phyloP scores from a whole-genome alignment of 2,113 vertebrate genomes.

The Ptilorrhoa leucosticta region DNA sequence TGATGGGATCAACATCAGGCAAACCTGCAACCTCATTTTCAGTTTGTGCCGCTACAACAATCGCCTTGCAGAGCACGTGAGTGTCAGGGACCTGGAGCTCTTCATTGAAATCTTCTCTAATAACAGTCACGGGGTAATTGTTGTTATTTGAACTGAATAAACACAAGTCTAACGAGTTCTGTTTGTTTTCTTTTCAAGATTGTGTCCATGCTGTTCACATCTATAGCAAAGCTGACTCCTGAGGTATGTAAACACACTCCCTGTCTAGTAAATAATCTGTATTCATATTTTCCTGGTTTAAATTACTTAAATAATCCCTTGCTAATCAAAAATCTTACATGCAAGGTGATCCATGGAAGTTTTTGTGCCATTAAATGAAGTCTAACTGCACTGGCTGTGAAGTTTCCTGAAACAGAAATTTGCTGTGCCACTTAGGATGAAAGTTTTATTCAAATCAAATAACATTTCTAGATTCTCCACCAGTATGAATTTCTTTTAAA shows the following conservation, averaged over 20 bases:
- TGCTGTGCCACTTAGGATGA: background rate
- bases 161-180: slow-evolving; percentile 36
- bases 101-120: background rate
- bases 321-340: background rate
- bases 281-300: background rate
- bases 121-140: background rate
- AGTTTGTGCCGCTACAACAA: slow-evolving; percentile 98
- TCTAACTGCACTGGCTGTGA: background rate
- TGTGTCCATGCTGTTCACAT: slow-evolving; percentile 98
- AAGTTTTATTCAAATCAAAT: background rate
- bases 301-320: background rate
- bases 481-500: background rate
- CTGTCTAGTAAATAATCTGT: background rate
- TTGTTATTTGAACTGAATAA: background rate
- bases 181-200: slow-evolving; percentile 79
- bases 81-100: background rate
- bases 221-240: slow-evolving; percentile 96
- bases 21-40: slow-evolving; percentile 99
- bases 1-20: slow-evolving; percentile 98
- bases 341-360: background rate
- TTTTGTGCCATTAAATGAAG: background rate
- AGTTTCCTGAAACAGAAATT: background rate
- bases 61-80: slow-evolving; percentile 94
- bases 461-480: background rate
- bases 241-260: slow-evolving; percentile 79